These are phyloP conservation scores for Polydrusus pterygomalis DNA, from an alignment of 2,888 invertebrate genomes.

Conservation along the genomic window DNA sequence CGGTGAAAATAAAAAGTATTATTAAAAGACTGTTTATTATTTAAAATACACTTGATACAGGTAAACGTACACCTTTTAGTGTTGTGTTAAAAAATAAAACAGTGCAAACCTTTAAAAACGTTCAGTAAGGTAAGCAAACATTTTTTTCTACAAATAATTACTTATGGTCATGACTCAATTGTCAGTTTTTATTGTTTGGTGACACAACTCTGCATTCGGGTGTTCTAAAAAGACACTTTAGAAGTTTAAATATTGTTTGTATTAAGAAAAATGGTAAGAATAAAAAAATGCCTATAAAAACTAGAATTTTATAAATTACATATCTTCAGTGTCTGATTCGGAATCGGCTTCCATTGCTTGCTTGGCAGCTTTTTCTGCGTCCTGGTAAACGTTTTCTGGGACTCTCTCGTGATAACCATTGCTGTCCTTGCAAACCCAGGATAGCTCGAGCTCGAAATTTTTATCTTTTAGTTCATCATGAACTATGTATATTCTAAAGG, in stretches of 20 bases:
- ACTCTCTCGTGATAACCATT: slow-evolving; percentile 88
- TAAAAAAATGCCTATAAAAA: slow-evolving; percentile 4
- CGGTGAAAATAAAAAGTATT: slow-evolving; percentile 5
- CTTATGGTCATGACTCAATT: too few relatives aligned
- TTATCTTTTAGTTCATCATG: slow-evolving; percentile 97
- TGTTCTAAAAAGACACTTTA: too few relatives aligned
- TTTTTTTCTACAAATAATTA: too few relatives aligned
- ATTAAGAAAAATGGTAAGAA: slow-evolving; percentile 23
- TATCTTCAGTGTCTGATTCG: slow-evolving; percentile 86
- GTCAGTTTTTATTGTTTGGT: too few relatives aligned
- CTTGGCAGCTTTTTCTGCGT: slow-evolving; percentile 93
- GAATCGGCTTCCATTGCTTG: slow-evolving; percentile 92
- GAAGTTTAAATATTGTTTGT: background rate
- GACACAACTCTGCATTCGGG: too few relatives aligned
- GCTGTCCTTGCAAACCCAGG: slow-evolving; percentile 91
- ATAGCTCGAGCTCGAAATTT: slow-evolving; percentile 95
- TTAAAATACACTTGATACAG: background rate
- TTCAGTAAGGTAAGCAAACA: background rate
- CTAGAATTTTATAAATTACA: slow-evolving; percentile 70
- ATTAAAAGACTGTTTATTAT: background rate
- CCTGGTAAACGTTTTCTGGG: slow-evolving; percentile 82
- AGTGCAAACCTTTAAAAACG: background rate
- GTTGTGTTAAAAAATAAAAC: background rate
- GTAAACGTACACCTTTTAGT: background rate
- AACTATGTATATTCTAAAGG: slow-evolving; percentile 86